These are phyloP conservation scores for Drosophila pullipes DNA, from an alignment of 2,888 invertebrate genomes.

Conservation along the genomic window DNA sequence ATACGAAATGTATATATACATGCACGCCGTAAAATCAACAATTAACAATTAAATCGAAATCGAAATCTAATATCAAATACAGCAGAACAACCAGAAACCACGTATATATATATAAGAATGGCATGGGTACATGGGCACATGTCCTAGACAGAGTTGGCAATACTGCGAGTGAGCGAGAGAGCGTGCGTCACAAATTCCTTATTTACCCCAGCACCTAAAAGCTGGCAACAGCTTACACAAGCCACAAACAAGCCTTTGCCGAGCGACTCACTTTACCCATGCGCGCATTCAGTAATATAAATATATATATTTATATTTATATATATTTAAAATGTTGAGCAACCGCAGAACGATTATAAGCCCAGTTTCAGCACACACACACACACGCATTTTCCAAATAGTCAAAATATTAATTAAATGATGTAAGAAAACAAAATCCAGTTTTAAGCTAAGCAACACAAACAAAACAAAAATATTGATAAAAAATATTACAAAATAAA, in stretches of 20 bases:
- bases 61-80: conserved; percentile 1
- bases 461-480: neutral
- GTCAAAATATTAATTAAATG: conserved; percentile 36
- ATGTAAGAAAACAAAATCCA: conserved; percentile 27
- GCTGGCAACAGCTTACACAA: conserved; percentile 32
- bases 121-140: conserved; percentile 27
- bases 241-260: conserved; percentile 5
- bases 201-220: conserved; percentile 38
- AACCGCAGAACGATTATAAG: conserved; percentile 8
- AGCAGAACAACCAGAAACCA: conserved; percentile 11
- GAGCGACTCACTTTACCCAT: conserved; percentile 17
- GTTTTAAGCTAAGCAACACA: conserved; percentile 30
- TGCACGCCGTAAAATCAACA: conserved; percentile 26
- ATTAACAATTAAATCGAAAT: conserved; percentile 10
- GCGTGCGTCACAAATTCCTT: neutral
- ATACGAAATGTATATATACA: conserved; percentile 52
- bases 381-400: conserved; percentile 41
- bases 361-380: conserved; percentile 18
- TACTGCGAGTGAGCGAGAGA: conserved; percentile 14
- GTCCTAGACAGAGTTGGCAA: conserved; percentile 23
- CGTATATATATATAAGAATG: neutral
- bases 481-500: neutral
- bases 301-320: neutral
- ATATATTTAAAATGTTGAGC: neutral
- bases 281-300: conserved; percentile 16